A percentile compares a stretch with the other conserved stretches of the same genome.
Conservation (phyloP, 2,113 vertebrate species). For the Polypterus senegalus region DNA sequence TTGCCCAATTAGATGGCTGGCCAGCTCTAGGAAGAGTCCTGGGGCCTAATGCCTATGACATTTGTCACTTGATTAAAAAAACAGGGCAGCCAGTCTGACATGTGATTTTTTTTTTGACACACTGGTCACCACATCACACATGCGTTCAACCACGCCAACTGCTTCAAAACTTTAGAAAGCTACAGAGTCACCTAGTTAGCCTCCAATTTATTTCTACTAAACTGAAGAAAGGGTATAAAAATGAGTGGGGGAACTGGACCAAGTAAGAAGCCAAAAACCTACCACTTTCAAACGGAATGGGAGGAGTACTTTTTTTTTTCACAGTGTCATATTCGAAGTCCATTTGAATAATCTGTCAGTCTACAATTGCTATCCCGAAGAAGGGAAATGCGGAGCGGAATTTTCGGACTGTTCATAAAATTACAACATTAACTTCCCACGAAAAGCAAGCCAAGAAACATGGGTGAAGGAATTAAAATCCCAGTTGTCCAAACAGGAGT, state of each 20-base stretch:
- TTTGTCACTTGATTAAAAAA: no score
- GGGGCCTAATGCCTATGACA: no score
- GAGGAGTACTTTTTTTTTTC: conserved; percentile 9
- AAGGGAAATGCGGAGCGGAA: conserved; percentile 12
- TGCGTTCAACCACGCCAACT: background rate
- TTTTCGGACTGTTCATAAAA: conserved; percentile 13
- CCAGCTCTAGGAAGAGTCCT: no score
- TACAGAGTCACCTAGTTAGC: background rate
- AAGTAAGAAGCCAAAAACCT: conserved; percentile 9
- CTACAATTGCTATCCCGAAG: conserved; percentile 6
- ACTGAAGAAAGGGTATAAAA: conserved; percentile 9
- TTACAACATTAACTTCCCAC: background rate
- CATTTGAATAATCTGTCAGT: conserved; percentile 11
- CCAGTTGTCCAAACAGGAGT: no score
- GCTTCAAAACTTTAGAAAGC: background rate
- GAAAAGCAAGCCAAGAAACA: no score
- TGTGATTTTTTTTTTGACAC: background rate
- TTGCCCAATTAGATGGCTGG: no score
- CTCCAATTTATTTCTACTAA: conserved; percentile 5
- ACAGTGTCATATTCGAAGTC: conserved; percentile 1
- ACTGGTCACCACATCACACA: no score
- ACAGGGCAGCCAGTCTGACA: no score
- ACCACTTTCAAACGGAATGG: conserved; percentile 6
- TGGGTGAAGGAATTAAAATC: no score
- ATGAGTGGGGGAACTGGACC: conserved; percentile 4